Base-by-base conservation (phyloP, 2,888 invertebrate species). In the Ochropleura leucogaster region DNA sequence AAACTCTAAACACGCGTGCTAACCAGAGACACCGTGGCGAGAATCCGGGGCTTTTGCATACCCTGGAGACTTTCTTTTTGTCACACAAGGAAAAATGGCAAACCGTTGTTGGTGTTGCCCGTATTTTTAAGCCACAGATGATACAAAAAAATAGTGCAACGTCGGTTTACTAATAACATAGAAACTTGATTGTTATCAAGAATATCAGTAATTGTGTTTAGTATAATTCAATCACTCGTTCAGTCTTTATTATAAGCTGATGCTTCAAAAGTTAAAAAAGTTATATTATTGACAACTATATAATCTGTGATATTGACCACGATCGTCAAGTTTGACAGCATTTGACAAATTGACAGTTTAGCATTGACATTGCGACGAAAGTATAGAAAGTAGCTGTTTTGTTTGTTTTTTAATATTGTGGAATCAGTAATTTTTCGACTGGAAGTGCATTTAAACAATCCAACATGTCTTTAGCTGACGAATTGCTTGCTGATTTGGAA, bases 401-500 rank as follows among this genome's bases (percentile, higher is more conserved):
- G 30, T 57, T 76, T 73, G 16, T 68, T 68, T 44, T 20, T 20
- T 16, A 53, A 0, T 9, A 66, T 40, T 65, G 59, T 74, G 4
- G 16, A 55, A 47, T 44, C 8, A 44, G 12, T 14, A 4, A 14
- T 20, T 55, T 64, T 49, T 10, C 0, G 49, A 4, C 10, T 12
- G 0, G 8, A 47, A 40, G 46, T 47, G 14, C 9, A 44, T 30
- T 20, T 51, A 63, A 10, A 74, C 20, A 10, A 42, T 42, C 4
- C 47, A 91, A 77, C 88, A 99, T 99, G 99, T 99, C 99, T 91
- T 96, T 99, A 85, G 99, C 99, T 0, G 99, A 99, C 91, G 99
- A 99, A 96, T 96, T 99, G 82, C 96, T 99, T 72, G 99, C 99
- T 44, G 99, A 99, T 97, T 97, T 99, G 82, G 99, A 99, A 95